phyloP scores from a whole-genome alignment of 2,888 invertebrate species.

The Lissocephala sabroskyi region DNA sequence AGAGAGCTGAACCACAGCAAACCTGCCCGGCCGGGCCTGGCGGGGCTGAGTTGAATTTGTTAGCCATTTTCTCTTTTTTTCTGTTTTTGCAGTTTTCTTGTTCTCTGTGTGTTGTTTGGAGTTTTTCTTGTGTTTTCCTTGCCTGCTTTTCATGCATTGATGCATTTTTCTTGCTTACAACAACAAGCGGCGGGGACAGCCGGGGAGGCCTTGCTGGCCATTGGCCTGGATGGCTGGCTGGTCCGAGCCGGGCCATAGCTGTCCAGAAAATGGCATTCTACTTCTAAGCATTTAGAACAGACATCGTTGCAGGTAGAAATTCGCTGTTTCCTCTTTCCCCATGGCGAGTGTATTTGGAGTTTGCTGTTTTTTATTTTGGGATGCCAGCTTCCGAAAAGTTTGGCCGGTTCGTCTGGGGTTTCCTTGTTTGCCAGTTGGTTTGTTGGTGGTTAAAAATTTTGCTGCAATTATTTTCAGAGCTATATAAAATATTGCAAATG shows the following conservation, averaged over 20 bases:
- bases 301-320: no score
- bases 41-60: slow-evolving; percentile 31
- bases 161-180: slow-evolving; percentile 59
- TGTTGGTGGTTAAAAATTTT: no score
- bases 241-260: slow-evolving; percentile 7
- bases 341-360: no score
- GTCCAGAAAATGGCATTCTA: no score
- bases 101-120: slow-evolving; percentile 6
- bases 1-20: not conserved
- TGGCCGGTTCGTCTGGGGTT: no score
- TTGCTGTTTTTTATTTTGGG: no score
- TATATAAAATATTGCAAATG: no score
- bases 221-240: slow-evolving; percentile 24
- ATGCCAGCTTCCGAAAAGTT: no score
- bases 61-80: slow-evolving; percentile 50
- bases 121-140: slow-evolving; percentile 14
- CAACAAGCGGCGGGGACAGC: slow-evolving; percentile 29
- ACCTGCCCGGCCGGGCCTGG: not conserved
- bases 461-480: no score
- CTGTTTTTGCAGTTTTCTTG: slow-evolving; percentile 37
- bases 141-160: slow-evolving; percentile 46
- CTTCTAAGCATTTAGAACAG: no score
- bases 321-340: no score
- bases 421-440: no score
- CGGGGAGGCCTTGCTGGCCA: slow-evolving; percentile 18